Conservation (phyloP, 2,888 invertebrate species). For the Xestia xanthographa region DNA sequence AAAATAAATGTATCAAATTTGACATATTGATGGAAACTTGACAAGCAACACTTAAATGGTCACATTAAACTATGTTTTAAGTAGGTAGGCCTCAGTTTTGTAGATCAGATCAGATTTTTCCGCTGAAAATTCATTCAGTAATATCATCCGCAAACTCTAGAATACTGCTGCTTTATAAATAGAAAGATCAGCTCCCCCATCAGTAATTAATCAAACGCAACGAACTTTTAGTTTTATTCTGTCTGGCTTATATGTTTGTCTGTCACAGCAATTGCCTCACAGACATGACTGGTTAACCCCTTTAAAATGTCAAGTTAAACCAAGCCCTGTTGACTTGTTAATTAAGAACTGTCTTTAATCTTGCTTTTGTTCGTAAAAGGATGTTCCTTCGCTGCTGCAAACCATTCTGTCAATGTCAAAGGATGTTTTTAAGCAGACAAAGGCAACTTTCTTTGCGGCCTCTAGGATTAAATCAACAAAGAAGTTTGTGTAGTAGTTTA, state of each 20-base stretch:
- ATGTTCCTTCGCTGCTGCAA: constrained; percentile 11
- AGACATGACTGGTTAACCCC: constrained; percentile 71
- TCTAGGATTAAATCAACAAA: constrained; percentile 20
- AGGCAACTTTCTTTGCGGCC: constrained; percentile 25
- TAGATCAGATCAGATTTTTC: background rate
- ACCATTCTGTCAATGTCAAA: constrained; percentile 13
- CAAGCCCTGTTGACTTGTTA: constrained; percentile 58
- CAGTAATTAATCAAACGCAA: constrained; percentile 72
- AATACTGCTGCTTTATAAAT: constrained; percentile 61
- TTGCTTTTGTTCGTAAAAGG: constrained; percentile 43
- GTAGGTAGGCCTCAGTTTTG: no score
- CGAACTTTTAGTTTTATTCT: constrained; percentile 72
- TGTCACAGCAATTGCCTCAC: constrained; percentile 76
- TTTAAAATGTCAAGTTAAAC: constrained; percentile 67
- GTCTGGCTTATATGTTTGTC: constrained; percentile 78
- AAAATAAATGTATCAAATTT: no score
- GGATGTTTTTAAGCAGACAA: background rate
- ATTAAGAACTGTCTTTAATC: constrained; percentile 59
- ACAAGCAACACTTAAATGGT: no score
- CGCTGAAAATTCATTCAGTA: background rate
- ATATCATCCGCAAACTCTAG: constrained; percentile 23
- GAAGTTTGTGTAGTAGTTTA: constrained; percentile 7
- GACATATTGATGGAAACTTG: no score
- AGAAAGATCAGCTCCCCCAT: constrained; percentile 59
- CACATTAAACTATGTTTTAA: no score